phyloP scores from a whole-genome alignment of 2,888 invertebrate genomes.

The Aphidius colemani region DNA sequence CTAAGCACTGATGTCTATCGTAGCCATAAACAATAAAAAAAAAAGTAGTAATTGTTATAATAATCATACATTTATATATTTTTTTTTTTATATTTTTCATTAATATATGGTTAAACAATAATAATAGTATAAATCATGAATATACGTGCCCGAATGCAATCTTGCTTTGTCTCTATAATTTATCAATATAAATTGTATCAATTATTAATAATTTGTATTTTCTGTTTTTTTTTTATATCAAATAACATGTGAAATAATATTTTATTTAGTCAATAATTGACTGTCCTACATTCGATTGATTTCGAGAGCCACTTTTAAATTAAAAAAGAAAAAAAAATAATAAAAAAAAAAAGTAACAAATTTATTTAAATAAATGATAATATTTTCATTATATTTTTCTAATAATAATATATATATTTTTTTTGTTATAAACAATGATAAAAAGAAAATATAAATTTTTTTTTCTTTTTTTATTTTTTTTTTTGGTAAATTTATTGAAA shows the following conservation, averaged over 20 bases:
- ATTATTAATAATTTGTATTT: slow-evolving; percentile 11
- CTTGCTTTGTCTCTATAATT: slow-evolving; percentile 39
- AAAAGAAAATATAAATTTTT: neutral
- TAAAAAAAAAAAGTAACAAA: neutral
- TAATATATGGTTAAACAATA: slow-evolving; percentile 34
- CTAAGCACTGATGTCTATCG: neutral
- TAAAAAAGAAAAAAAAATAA: neutral
- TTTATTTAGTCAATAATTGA: slow-evolving; percentile 19
- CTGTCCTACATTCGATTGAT: slow-evolving; percentile 16
- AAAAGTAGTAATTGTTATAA: neutral
- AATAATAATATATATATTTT: neutral
- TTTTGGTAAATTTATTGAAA: no score
- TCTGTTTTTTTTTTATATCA: slow-evolving; percentile 20
- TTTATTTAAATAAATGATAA: neutral
- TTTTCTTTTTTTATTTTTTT: neutral
- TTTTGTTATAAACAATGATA: neutral
- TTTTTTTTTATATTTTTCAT: slow-evolving; percentile 18
- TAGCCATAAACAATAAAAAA: neutral
- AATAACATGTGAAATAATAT: slow-evolving; percentile 26
- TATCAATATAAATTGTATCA: neutral
- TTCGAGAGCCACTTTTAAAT: neutral
- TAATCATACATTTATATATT: neutral
- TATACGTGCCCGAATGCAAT: slow-evolving; percentile 42
- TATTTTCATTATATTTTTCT: neutral
- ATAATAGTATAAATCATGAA: slow-evolving; percentile 38